Conservation (phyloP, 2,888 invertebrate species). For the Salticus scenicus region DNA sequence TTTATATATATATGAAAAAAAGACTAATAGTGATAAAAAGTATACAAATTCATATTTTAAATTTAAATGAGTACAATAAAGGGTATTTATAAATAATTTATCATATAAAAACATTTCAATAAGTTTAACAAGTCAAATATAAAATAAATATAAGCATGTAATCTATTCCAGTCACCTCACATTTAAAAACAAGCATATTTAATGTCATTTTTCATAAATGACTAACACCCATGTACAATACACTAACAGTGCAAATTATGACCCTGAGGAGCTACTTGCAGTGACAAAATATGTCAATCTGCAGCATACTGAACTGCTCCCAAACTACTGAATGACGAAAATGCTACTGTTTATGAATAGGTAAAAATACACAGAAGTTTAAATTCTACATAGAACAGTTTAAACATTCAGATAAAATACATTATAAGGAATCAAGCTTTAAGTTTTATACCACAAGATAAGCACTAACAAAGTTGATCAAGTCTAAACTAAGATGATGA, state of each 20-base stretch:
- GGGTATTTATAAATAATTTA: too few relatives aligned
- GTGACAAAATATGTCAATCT: neutral
- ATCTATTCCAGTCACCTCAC: neutral
- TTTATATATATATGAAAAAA: too few relatives aligned
- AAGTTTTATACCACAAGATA: slow-evolving; percentile 19
- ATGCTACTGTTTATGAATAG: slow-evolving; percentile 28
- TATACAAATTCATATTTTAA: neutral
- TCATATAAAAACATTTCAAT: neutral
- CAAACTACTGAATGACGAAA: neutral
- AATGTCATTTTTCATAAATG: slow-evolving; percentile 4
- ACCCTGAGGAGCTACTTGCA: slow-evolving; percentile 43
- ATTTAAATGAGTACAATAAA: neutral
- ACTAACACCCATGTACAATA: slow-evolving; percentile 13
- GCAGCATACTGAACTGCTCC: neutral
- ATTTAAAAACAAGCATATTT: slow-evolving; percentile 13
- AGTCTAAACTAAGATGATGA: slow-evolving; percentile 44
- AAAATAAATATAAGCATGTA: neutral
- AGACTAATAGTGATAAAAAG: too few relatives aligned
- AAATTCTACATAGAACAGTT: slow-evolving; percentile 42
- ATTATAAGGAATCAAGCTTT: slow-evolving; percentile 48
- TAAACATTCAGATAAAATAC: slow-evolving; percentile 61
- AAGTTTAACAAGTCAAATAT: neutral
- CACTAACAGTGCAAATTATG: slow-evolving; percentile 26
- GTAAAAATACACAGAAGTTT: slow-evolving; percentile 54
- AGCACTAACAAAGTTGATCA: slow-evolving; percentile 55